Percentiles rank a stretch among this genome's conserved stretches.
These are phyloP conservation scores for Chrysolina americana DNA, from an alignment of 2,888 invertebrate species.

Conservation along the genomic window DNA sequence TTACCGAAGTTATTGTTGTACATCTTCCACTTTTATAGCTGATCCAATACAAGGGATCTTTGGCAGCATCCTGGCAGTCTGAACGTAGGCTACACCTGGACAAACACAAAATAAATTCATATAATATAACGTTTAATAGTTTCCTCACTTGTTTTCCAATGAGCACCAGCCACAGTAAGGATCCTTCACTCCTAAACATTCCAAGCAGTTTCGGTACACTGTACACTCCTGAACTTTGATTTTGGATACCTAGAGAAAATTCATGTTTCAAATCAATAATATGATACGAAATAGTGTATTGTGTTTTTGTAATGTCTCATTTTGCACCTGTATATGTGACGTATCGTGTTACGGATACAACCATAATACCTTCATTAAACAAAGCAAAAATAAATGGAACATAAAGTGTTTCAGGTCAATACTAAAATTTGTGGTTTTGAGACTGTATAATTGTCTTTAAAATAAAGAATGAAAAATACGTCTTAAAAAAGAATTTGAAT, in stretches of 20 bases:
- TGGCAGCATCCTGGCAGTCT: constrained; percentile 92
- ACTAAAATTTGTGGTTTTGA: too few relatives aligned
- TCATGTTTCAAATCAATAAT: not conserved
- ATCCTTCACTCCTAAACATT: constrained; percentile 94
- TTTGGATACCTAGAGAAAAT: constrained; percentile 77
- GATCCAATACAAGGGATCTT: constrained; percentile 95
- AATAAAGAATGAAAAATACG: too few relatives aligned
- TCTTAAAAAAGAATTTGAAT: too few relatives aligned
- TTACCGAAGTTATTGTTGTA: constrained; percentile 93
- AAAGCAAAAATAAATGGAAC: too few relatives aligned
- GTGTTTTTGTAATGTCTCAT: too few relatives aligned
- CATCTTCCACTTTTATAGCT: constrained; percentile 97
- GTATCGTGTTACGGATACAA: too few relatives aligned
- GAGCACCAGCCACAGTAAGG: constrained; percentile 99
- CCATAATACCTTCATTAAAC: too few relatives aligned
- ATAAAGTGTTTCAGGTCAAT: too few relatives aligned
- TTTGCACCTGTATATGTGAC: too few relatives aligned
- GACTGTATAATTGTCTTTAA: too few relatives aligned
- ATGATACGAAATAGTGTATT: too few relatives aligned
- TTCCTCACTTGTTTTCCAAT: constrained; percentile 86
- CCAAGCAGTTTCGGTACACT: constrained; percentile 91
- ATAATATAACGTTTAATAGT: not conserved
- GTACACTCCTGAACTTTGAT: constrained; percentile 96
- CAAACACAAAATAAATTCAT: constrained; percentile 9
- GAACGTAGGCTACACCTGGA: constrained; percentile 88